Conservation (phyloP, 2,113 vertebrate genomes). For the Puffinus mauretanicus region DNA sequence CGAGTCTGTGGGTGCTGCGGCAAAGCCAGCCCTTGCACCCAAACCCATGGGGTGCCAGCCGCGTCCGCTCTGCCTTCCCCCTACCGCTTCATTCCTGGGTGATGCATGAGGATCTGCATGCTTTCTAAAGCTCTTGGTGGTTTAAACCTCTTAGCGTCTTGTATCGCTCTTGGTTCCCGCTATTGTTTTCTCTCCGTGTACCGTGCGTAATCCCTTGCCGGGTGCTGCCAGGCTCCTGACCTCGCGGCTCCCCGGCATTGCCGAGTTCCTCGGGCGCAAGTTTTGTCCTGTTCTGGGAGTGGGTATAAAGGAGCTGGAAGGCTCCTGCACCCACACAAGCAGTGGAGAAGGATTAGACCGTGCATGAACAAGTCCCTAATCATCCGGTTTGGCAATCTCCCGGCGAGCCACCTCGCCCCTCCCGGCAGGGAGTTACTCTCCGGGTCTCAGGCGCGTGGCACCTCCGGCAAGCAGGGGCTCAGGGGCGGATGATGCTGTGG, state of each 20-base stretch:
- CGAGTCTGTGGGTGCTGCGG: fast-evolving
- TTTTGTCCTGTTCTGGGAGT: constrained; percentile 46
- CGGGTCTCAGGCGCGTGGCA: neutral
- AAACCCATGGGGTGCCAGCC: neutral
- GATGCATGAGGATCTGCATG: neutral
- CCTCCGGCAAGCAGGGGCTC: neutral
- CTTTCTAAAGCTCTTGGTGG: neutral
- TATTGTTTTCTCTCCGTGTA: neutral
- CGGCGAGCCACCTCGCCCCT: neutral
- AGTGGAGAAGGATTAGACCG: neutral
- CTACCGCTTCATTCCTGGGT: fast-evolving
- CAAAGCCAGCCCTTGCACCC: neutral
- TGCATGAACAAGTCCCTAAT: constrained; percentile 50
- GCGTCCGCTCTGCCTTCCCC: neutral
- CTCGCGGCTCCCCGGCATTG: neutral
- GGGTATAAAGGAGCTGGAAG: constrained; percentile 9
- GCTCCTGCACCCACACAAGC: constrained; percentile 39
- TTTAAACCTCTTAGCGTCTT: neutral
- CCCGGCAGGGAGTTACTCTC: neutral
- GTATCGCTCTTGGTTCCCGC: neutral
- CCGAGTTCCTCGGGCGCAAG: neutral
- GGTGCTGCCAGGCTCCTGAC: neutral
- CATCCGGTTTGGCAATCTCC: neutral
- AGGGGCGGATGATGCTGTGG: neutral
- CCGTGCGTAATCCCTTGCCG: neutral